phyloP scores from a whole-genome alignment of 2,113 vertebrate species.

The Arvicanthis niloticus region DNA sequence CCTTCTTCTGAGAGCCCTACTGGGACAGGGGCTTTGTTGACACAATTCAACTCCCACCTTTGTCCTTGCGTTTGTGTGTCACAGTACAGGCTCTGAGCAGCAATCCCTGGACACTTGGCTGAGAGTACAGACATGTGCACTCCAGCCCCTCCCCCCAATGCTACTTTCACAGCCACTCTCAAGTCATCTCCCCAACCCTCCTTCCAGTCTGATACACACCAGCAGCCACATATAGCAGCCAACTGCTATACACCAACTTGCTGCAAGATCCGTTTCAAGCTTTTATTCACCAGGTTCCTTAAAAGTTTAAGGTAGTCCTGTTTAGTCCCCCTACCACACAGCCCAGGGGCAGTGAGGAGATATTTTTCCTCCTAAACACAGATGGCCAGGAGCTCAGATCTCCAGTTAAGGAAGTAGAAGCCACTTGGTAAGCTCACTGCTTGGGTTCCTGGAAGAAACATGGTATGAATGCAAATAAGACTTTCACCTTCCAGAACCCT shows the following conservation, averaged over 20 bases:
- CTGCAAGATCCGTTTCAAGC: background rate
- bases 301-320: background rate
- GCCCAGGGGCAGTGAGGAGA: background rate
- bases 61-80: background rate
- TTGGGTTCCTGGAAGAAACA: background rate
- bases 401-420: background rate
- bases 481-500: background rate
- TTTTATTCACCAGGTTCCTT: background rate
- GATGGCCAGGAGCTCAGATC: background rate
- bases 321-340: background rate
- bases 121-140: background rate
- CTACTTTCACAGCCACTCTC: background rate
- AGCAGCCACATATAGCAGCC: no score
- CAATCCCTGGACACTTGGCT: fast-evolving
- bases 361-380: background rate
- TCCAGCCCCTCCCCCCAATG: background rate
- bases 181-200: background rate
- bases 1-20: background rate
- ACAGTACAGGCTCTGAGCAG: background rate
- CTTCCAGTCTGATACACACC: background rate
- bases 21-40: background rate
- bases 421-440: background rate
- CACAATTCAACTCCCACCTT: background rate
- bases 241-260: background rate
- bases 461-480: fast-evolving